Evolutionary conservation across 2,797 vertebrate genomes (phyloP), one percentile per base, ranked within the genome.

Genomic region (Falco concolor): DNA sequence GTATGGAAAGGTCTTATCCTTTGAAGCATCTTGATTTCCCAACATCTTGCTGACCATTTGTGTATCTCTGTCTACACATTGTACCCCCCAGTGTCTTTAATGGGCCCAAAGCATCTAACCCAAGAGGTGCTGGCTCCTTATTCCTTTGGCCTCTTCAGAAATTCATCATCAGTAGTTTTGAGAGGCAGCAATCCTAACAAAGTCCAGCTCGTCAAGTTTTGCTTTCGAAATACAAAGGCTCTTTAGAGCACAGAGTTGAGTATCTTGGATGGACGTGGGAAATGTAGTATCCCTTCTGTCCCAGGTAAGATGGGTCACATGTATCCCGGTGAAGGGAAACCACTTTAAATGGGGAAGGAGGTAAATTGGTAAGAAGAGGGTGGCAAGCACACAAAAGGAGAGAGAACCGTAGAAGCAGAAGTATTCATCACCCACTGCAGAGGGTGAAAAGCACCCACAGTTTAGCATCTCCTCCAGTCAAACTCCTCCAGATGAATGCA

Each of bases 11-110:
- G 40, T 49, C n/a, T 92, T 73, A 78, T 47, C 72, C 40, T 69
- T 81, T 65, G 75, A 83, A 77, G 38, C 67, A 90, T 95, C 88
- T 90, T 54, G 77, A 84, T 96, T 93, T 89, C 91, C 84, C 89
- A 86, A 95, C 16, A 60, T 30, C 20, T 15, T 93, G 59, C 69
- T 75, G 72, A 80, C 77, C 21, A 53, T 82, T 56, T 77, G 18
- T 76, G n/a, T 85, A 74, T 36, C 56, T 93, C 82, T 44, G 40
- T 27, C 38, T 74, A 17, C 25, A 32, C 15, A 22, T n/a, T 45
- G n/a, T 53, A n/a, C 49, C 36, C 30, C 36, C 24, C 32, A 83
- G 38, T 8, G 17, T 49, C 73, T 85, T 59, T 42, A 70, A 77
- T 93, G 56, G 19, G 42, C 50, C 24, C 13, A n/a, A 21, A 86